phyloP scores from a whole-genome alignment of 2,888 invertebrate species.

The Abscondita cerata region DNA sequence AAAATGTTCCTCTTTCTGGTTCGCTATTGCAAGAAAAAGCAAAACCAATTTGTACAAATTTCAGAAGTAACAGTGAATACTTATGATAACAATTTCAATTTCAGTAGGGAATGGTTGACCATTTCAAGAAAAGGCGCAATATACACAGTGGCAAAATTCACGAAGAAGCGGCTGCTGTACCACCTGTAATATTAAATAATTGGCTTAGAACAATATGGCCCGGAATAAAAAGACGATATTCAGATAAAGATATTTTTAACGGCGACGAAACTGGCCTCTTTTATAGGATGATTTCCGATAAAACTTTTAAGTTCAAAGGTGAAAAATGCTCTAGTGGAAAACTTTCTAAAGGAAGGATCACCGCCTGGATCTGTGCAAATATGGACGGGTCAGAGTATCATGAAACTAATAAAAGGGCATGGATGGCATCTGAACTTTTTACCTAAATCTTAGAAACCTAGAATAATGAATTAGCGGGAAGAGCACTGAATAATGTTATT shows the following conservation, averaged over 20 bases:
- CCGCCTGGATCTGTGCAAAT: conserved; percentile 38
- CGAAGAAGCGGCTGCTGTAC: too few relatives aligned
- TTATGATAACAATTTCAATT: conserved; percentile 3
- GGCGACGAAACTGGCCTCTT: conserved; percentile 14
- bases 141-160: too few relatives aligned
- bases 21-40: too few relatives aligned
- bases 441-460: too few relatives aligned
- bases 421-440: too few relatives aligned
- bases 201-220: conserved; percentile 11
- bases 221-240: neutral
- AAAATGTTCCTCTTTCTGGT: too few relatives aligned
- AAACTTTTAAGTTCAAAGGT: conserved; percentile 46
- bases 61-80: neutral
- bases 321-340: conserved; percentile 46
- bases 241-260: conserved; percentile 10
- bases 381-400: conserved; percentile 21
- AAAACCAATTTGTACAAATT: conserved; percentile 21
- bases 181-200: conserved; percentile 8
- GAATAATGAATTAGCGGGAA: too few relatives aligned
- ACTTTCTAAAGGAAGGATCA: conserved; percentile 44
- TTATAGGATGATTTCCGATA: conserved; percentile 32
- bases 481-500: too few relatives aligned
- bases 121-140: too few relatives aligned
- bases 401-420: too few relatives aligned
- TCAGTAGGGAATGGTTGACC: conserved; percentile 13